Percentiles rank a stretch among this genome's conserved stretches.
Conservation (phyloP, 1,140 invertebrate genomes). For the Medauroidea extradentata region DNA sequence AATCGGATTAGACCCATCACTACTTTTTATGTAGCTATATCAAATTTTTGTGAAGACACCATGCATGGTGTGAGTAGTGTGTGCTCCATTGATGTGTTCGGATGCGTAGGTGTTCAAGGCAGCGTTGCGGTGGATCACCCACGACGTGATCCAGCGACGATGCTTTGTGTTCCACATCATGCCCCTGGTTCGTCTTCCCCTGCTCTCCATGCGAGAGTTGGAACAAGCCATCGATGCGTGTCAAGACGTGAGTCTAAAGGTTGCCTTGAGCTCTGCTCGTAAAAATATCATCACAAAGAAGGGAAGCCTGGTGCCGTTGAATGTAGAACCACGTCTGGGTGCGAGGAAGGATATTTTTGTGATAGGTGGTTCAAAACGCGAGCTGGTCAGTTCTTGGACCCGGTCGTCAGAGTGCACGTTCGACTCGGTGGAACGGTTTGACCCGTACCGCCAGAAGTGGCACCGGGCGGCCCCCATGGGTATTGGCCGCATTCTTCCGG, state of each 20-base stretch:
- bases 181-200: conserved; percentile 74
- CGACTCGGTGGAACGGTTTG: conserved; percentile 73
- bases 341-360: conserved; percentile 86
- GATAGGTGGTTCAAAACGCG: conserved; percentile 84
- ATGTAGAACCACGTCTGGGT: conserved; percentile 69
- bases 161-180: conserved; percentile 85
- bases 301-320: conserved; percentile 70
- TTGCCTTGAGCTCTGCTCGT: conserved; percentile 74
- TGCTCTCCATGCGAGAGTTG: conserved; percentile 76
- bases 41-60: too few species aligned
- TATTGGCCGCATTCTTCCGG: conserved; percentile 83
- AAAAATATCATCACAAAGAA: conserved; percentile 74
- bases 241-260: conserved; percentile 72
- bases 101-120: conserved; percentile 81
- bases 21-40: too few species aligned
- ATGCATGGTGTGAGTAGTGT: too few species aligned
- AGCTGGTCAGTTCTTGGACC: conserved; percentile 58
- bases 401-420: conserved; percentile 68
- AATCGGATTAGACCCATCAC: too few species aligned
- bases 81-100: too few species aligned
- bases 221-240: conserved; percentile 77
- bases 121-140: conserved; percentile 85
- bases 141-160: conserved; percentile 72
- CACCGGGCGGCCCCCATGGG: conserved; percentile 74
- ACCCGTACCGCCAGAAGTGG: conserved; percentile 77